phyloP scores from a whole-genome alignment of 30 jellyfish, hydroid and myxozoan genomes.

The Cassiopea xamachana region DNA sequence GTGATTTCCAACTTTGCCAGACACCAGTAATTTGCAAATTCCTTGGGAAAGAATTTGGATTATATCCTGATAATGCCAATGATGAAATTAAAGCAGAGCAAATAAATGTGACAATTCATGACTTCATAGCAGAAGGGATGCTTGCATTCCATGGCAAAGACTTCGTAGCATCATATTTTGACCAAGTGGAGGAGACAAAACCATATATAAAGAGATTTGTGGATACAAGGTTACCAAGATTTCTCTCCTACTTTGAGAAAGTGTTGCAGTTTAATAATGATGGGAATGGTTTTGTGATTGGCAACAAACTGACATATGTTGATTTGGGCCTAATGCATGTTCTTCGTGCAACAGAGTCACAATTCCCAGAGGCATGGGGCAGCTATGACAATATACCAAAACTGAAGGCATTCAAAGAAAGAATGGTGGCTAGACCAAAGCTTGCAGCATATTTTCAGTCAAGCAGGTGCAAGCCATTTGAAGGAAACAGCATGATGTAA shows the following conservation, averaged over 20 bases:
- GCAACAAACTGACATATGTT: conserved; percentile 63
- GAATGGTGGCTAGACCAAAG: conserved; percentile 69
- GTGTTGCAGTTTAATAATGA: conserved; percentile 8
- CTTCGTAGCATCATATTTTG: conserved; percentile 8
- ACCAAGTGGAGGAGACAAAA: conserved; percentile 55
- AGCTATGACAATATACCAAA: conserved; percentile 42
- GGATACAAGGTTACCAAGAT: conserved; percentile 27
- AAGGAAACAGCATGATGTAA: conserved; percentile 83
- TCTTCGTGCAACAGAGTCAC: conserved; percentile 73
- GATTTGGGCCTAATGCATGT: conserved; percentile 74
- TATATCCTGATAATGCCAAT: conserved; percentile 51
- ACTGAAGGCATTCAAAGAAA: conserved; percentile 70
- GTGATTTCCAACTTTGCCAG: conserved; percentile 65
- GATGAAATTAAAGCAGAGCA: conserved; percentile 63
- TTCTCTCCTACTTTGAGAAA: conserved; percentile 54
- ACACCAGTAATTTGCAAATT: conserved; percentile 73
- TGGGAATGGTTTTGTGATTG: conserved; percentile 65
- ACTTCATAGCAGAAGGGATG: conserved; percentile 64
- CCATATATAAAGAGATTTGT: conserved; percentile 64
- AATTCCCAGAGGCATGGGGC: conserved; percentile 70
- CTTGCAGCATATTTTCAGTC: conserved; percentile 71
- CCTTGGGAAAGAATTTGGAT: conserved; percentile 66
- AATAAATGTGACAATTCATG: conserved; percentile 59
- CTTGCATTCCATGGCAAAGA: conserved; percentile 65
- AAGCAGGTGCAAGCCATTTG: conserved; percentile 69